Percentiles rank a stretch among this genome's conserved stretches.
Evolutionary conservation across 2,113 vertebrate genomes (phyloP).

Genomic region (Oryzias curvinotus): DNA sequence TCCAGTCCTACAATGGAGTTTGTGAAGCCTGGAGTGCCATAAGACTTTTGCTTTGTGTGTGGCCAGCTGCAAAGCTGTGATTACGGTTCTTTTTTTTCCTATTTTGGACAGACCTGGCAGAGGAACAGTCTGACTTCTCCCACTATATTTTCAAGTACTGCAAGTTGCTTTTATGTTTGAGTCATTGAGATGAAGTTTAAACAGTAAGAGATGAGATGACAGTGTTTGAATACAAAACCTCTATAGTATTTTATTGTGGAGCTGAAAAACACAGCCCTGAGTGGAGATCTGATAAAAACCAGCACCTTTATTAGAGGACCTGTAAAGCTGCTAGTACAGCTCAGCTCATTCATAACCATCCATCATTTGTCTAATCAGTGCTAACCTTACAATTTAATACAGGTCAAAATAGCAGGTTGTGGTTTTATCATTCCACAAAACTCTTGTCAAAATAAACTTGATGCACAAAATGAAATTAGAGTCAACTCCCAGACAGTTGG

Average conservation of each 20-base stretch:
- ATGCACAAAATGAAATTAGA: conserved; percentile 32
- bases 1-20: conserved; percentile 44
- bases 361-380: conserved; percentile 2
- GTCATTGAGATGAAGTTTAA: conserved; percentile 2
- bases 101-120: conserved; percentile 28
- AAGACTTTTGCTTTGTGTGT: conserved; percentile 56
- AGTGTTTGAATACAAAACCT: conserved; percentile 41
- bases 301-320: conserved; percentile 61
- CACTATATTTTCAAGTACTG: conserved; percentile 14
- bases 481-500: conserved; percentile 27
- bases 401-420: conserved; percentile 61
- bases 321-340: conserved; percentile 26
- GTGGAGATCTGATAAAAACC: conserved; percentile 54
- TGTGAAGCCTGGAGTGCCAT: conserved; percentile 30
- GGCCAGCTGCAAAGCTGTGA: conserved; percentile 52
- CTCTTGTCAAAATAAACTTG: conserved; percentile 52
- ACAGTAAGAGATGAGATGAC: conserved; percentile 18
- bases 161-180: conserved; percentile 18
- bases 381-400: conserved; percentile 48
- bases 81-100: conserved; percentile 27
- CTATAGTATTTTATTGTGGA: conserved; percentile 12
- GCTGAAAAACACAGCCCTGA: conserved; percentile 18
- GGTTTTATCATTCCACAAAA: conserved; percentile 42
- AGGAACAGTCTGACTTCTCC: conserved; percentile 11
- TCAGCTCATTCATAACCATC: conserved; percentile 26